Evolutionary conservation across 1,140 invertebrate species (phyloP), one percentile per base, ranked within the genome.

Genomic region (Papilio glaucus): DNA sequence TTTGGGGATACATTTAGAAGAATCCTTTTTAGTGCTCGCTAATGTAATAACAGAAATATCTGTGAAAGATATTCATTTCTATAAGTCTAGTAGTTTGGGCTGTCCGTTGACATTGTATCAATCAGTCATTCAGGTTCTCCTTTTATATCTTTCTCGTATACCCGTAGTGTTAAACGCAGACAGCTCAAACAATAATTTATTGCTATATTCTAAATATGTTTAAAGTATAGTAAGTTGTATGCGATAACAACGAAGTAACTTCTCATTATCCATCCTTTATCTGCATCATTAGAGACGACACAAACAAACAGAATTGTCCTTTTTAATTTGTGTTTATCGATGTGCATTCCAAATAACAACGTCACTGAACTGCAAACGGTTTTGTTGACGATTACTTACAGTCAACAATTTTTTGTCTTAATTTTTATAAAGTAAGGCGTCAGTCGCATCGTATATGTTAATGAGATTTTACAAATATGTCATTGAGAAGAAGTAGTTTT

Each of bases 161-260:
- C n/a, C n/a, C n/a, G n/a, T n/a, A n/a, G n/a, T n/a, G n/a, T n/a
- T n/a, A n/a, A n/a, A n/a, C n/a, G n/a, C n/a, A 33, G 29, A 33
- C 29, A 6, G 6, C 6, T 33, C 6, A 33, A 33, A 33, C 29
- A 33, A 33, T 33, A 2, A 33, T 33, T 33, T 33, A 33, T 33
- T 33, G 2, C 2, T 33, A n/a, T n/a, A 45, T 45, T 15, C 42
- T 45, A 15, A 8, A 15, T 7, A 15, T 45, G 8, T 62, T 37
- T 33, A 62, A 62, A 15, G n/a, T 63, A n/a, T n/a, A n/a, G n/a
- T 33, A 9, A 63, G 6, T 69, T 76, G 70, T 74, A 67, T 74
- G 62, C 53, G n/a, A n/a, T n/a, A n/a, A n/a, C n/a, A n/a, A 7
- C 13, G 2, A 12, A 41, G 2, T 33, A 62, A 38, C 26, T 15